Percentiles rank a stretch among this genome's conserved stretches.
These are phyloP conservation scores for Drosophila pruinosa DNA, from an alignment of 1,140 invertebrate genomes.

Conservation along the genomic window DNA sequence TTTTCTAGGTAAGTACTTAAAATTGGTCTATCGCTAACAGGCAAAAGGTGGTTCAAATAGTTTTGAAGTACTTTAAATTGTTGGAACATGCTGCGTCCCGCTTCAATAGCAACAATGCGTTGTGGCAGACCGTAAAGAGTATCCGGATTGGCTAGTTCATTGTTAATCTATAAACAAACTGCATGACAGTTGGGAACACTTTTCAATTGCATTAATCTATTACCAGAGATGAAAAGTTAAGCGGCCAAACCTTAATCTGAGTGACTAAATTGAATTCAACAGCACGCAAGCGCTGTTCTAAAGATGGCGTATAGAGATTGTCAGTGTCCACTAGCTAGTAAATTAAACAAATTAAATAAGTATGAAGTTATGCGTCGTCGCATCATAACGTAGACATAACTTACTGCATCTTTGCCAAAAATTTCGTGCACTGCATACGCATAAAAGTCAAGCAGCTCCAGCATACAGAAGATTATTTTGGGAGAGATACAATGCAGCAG, in stretches of 20 bases:
- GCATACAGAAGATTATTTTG: constrained; percentile 95
- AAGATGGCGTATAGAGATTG: constrained; percentile 87
- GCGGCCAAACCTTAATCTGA: constrained; percentile 76
- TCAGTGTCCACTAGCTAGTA: constrained; percentile 83
- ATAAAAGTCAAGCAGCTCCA: constrained; percentile 98
- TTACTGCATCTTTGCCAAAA: constrained; percentile 91
- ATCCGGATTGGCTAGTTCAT: constrained; percentile 87
- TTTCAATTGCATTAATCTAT: background rate
- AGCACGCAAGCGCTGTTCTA: constrained; percentile 89
- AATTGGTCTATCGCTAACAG: constrained; percentile 82
- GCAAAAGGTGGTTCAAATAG: constrained; percentile 91
- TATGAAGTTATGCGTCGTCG: background rate
- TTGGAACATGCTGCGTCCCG: constrained; percentile 93
- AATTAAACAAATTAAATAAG: background rate
- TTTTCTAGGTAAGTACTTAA: constrained; percentile 78
- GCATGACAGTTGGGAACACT: background rate
- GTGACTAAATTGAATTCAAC: constrained; percentile 87
- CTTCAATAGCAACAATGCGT: constrained; percentile 95
- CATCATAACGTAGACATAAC: constrained; percentile 37
- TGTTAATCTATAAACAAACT: constrained; percentile 75
- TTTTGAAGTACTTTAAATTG: constrained; percentile 93
- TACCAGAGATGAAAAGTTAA: constrained; percentile 80
- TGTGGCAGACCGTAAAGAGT: constrained; percentile 92
- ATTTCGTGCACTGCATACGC: constrained; percentile 95
- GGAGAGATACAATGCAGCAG: constrained; percentile 95